Evolutionary conservation across 2,797 vertebrate species (phyloP), one percentile per base, ranked within the genome.

Genomic region (Dicrostonyx torquatus): DNA sequence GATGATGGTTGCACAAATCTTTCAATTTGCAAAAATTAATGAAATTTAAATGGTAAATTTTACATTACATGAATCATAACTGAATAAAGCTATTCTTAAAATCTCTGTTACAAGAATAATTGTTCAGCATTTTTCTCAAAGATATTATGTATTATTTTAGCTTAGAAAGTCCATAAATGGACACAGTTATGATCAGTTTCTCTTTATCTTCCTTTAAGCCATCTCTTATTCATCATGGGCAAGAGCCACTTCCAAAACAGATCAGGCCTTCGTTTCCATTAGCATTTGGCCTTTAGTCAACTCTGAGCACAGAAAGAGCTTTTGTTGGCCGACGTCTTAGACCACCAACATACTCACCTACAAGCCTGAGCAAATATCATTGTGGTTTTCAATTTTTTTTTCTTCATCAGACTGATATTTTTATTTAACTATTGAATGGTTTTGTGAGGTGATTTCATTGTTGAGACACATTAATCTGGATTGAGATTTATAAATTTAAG

Each of bases 291-390:
- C 91, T 92, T 95, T 75, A 76, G 76, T 97, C 95, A 95, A 58
- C 48, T 92, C 50, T 40, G n/a, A 96, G 80, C 40, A 91, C 89
- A 91, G 77, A 93, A 94, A 94, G 91, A 95, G 50, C 83, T 89
- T 94, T 93, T 96, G 87, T 94, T 96, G 91, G 91, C 94, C 94
- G 76, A 50, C 2, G 34, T 34, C 20, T 84, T 79, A 95, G 96
- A 97, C 95, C 91, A 97, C 90, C 97, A 96, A 96, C 93, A 94
- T 70, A 85, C 93, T 89, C 91, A 95, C 93, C 91, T 95, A 89
- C 4, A 40, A 87, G 68, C 75, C 45, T 68, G 17, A 96, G 37
- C 92, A 96, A 96, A 87, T 96, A 94, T 62, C 70, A 93, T 10
- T 94, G 94, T 94, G 89, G 83, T 75, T 97, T 97, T 94, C 77